phyloP scores from a whole-genome alignment of 2,797 vertebrate genomes.

The Hypotaenidia okinawae region DNA sequence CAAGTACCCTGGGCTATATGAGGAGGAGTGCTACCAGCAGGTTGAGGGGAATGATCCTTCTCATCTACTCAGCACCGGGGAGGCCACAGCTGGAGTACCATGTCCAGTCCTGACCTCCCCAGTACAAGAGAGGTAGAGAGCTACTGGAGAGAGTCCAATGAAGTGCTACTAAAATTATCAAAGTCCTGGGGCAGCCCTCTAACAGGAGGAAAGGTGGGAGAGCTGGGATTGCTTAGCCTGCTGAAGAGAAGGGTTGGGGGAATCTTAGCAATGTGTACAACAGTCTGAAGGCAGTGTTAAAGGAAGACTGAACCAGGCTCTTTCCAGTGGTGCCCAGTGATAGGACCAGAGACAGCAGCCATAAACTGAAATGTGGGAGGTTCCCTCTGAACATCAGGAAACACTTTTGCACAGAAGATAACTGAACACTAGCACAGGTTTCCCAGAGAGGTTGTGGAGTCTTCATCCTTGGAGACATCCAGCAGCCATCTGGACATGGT shows the following conservation, averaged over 20 bases:
- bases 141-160: background rate
- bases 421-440: background rate
- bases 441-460: background rate
- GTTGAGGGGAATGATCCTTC: background rate
- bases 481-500: background rate
- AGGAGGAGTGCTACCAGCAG: background rate
- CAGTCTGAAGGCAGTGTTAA: rapidly evolving
- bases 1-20: background rate
- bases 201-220: background rate
- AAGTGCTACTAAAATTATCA: background rate
- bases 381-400: background rate
- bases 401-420: background rate
- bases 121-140: background rate
- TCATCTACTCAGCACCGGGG: background rate
- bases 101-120: background rate
- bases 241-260: background rate
- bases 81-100: background rate
- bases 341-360: background rate
- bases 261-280: background rate
- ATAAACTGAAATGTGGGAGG: background rate
- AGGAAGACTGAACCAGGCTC: rapidly evolving
- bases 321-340: background rate
- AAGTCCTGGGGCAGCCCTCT: background rate
- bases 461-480: background rate
- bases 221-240: background rate